Evolutionary conservation across 1,140 invertebrate species (phyloP).

Genomic region (Paralvinella palmiformis): DNA sequence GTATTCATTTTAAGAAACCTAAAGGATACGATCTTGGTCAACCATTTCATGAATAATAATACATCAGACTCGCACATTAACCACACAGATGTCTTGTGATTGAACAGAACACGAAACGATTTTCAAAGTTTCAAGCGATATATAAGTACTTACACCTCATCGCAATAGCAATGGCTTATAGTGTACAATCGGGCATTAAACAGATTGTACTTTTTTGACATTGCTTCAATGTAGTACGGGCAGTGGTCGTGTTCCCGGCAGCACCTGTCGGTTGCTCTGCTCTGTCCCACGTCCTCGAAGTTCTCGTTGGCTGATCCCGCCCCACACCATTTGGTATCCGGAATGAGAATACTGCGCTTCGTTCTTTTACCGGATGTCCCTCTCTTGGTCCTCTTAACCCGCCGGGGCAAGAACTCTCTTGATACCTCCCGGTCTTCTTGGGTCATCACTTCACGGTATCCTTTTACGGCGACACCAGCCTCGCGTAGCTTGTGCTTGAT

Average conservation of each 20-base stretch:
- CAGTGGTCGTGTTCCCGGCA: constrained; percentile 79
- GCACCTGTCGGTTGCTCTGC: constrained; percentile 70
- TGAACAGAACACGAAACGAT: too few species aligned
- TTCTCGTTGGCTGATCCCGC: constrained; percentile 67
- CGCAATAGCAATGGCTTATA: constrained; percentile 79
- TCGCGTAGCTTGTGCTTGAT: not conserved
- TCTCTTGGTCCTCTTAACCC: not conserved
- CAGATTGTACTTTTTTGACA: constrained; percentile 69
- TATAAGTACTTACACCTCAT: constrained; percentile 67
- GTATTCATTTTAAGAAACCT: not conserved
- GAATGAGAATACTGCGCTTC: constrained; percentile 57
- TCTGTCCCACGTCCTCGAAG: constrained; percentile 70
- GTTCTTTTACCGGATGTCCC: not conserved
- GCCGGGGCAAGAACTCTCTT: not conserved
- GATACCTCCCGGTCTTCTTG: not conserved
- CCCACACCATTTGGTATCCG: constrained; percentile 84
- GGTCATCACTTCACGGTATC: not conserved
- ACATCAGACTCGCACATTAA: not conserved
- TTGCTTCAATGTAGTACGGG: constrained; percentile 69
- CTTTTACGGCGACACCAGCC: not conserved
- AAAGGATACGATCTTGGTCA: not conserved
- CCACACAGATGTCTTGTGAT: not conserved
- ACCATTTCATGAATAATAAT: not conserved
- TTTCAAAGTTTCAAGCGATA: not conserved
- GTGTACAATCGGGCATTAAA: constrained; percentile 80